Base-by-base conservation (phyloP, 2,888 invertebrate species). In the Microchrysa polita region DNA sequence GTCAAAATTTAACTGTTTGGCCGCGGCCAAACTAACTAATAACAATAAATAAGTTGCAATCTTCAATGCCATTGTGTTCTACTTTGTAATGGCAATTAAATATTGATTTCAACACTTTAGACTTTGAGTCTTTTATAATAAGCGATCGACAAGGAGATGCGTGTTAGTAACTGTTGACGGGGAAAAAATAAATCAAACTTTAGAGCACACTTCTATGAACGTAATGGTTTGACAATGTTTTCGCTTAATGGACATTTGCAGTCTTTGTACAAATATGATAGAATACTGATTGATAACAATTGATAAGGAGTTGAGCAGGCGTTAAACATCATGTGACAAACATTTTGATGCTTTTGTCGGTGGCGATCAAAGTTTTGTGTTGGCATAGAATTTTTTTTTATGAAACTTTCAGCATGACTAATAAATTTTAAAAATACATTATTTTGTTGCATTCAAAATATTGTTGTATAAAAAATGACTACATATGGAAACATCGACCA, bases 181-280 rank as follows among this genome's bases (percentile, higher is more conserved):
- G 12, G 16, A 40, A 63, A 12, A 60, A n/a, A n/a, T n/a, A 14
- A n/a, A 60, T 34, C 7, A 1, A 27, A 27, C n/a, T 63, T 55
- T 5, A 34, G 4, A 34, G 27, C 2, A 34, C 27, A 34, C 27
- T 34, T 34, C 2, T 7, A 34, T 5, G 27, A 34, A 34, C 27
- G 7, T 34, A 20, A 55, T 55, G 5, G 2, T 48, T 4, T 14
- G 5, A 5, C 14, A 7, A 40, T 48, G 20, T 20, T 9, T n/a
- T 22, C 2, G 7, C 20, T 34, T 69, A 69, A 69, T 69, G 69
- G 69, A 57, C 69, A 69, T 57, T 69, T 69, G 69, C 20, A 55
- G 69, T 69, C 55, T 69, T 57, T 34, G 34, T 12, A 5, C 12
- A 53, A 10, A 53, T 34, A 67, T 52, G 53, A 67, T 52, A 18